Evolutionary conservation across 2,888 invertebrate species (phyloP).

Genomic region (Athrips mouffetella): DNA sequence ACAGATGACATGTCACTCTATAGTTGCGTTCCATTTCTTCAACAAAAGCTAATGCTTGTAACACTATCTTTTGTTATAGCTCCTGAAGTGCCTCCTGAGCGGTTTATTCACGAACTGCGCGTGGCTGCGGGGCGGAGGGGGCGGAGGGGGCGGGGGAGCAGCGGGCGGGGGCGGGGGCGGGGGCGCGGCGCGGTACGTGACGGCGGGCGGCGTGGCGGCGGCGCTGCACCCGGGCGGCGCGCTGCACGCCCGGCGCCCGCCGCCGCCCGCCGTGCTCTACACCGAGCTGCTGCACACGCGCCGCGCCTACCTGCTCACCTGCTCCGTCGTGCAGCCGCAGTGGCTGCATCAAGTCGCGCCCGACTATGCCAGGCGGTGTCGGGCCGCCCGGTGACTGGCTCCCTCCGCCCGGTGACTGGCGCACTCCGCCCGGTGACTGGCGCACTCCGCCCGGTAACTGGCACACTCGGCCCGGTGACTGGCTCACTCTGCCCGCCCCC

Average conservation of each 20-base stretch:
- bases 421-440: too few relatives aligned
- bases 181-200: slow-evolving; percentile 69
- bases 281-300: slow-evolving; percentile 93
- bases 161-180: too few relatives aligned
- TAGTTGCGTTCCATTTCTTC: neutral
- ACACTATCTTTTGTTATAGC: slow-evolving; percentile 38
- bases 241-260: slow-evolving; percentile 78
- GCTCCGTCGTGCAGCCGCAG: slow-evolving; percentile 87
- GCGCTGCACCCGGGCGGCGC: slow-evolving; percentile 91
- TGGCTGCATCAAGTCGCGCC: slow-evolving; percentile 81
- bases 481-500: slow-evolving; percentile 83
- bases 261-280: slow-evolving; percentile 86
- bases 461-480: slow-evolving; percentile 59
- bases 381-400: slow-evolving; percentile 50
- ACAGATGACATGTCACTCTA: too few relatives aligned
- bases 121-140: slow-evolving; percentile 82
- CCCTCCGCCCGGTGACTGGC: too few relatives aligned
- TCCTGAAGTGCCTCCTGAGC: slow-evolving; percentile 86
- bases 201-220: slow-evolving; percentile 70
- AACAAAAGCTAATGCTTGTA: neutral
- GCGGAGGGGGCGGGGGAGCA: slow-evolving; percentile 66
- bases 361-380: slow-evolving; percentile 57
- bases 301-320: slow-evolving; percentile 87
- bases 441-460: slow-evolving; percentile 90
- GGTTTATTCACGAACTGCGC: slow-evolving; percentile 94